These are phyloP conservation scores for Lamprotornis superbus DNA, from an alignment of 2,113 vertebrate genomes.

Conservation along the genomic window DNA sequence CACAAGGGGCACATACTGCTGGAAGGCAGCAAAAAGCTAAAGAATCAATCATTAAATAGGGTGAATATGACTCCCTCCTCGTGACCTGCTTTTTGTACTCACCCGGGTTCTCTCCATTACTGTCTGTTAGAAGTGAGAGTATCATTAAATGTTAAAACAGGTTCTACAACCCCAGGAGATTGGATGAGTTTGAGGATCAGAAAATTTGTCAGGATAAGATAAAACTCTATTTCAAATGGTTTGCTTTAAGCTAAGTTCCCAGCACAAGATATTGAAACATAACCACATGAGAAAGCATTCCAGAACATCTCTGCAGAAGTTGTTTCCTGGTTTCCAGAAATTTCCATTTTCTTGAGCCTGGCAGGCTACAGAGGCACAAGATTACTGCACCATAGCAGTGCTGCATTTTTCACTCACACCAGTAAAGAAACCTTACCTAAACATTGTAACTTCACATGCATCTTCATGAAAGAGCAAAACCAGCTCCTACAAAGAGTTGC, in stretches of 20 bases:
- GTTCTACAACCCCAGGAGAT: neutral
- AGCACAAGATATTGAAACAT: neutral
- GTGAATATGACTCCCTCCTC: neutral
- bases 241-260: neutral
- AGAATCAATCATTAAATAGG: neutral
- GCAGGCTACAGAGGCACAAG: neutral
- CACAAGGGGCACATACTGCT: accelerated
- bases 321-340: neutral
- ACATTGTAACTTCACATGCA: neutral
- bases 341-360: neutral
- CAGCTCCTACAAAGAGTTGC: neutral
- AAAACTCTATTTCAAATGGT: neutral
- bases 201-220: neutral
- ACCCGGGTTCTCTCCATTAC: neutral
- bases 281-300: neutral
- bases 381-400: neutral
- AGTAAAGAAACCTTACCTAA: neutral
- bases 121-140: neutral
- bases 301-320: neutral
- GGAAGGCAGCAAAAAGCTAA: neutral
- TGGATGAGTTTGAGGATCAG: neutral
- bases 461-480: neutral
- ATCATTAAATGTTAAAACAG: neutral
- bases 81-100: neutral
- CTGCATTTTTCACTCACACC: neutral